Base-by-base conservation (phyloP, 2,888 invertebrate species). In the Ormyrus rosae region DNA sequence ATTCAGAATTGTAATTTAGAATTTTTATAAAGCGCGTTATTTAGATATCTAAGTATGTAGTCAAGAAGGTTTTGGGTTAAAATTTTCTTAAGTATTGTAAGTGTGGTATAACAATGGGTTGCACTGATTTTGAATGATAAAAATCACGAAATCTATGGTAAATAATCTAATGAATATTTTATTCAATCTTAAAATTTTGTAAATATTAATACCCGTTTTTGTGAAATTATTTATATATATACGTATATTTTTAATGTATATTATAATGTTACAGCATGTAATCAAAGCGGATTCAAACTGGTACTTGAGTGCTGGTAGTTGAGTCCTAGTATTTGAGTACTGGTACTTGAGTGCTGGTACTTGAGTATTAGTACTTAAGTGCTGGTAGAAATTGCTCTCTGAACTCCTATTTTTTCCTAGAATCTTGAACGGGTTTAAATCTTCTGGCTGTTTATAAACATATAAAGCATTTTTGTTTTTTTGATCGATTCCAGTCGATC, bases 211-310 rank as follows among this genome's bases (percentile, higher is more conserved):
- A 55, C 58, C 71, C 50, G 45, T 70, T 34, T 76, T 71, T 73
- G 34, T 76, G 81, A 53, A 72, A 74, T 73, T 82, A 65, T 71
- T 64, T 74, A 70, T 83, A 82, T 69, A 70, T 61, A 75, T 78
- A 70, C 83, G 82, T 69, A 70, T 61, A 75, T 67, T 77, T 80
- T 84, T 88, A 88, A 88, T 87, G 65, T 81, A 82, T 81, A 86
- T 89, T 90, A 86, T 83, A 85, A 86, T 89, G 88, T 90, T 90
- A 82, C 89, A 90, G 90, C 88, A 89, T 89, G 88, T 88, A 86
- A 86, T 86, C 85, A 86, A 86, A 87, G 78, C 81, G 86, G 86
- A 86, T 83, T 86, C 82, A 86, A 82, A 83, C 83, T 85, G 86
- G 85, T 87, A 85, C 82, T 85, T 84, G 81, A 83, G 82, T 84